Conservation (phyloP, 2,113 vertebrate species). For the Tetraodon nigroviridis region DNA sequence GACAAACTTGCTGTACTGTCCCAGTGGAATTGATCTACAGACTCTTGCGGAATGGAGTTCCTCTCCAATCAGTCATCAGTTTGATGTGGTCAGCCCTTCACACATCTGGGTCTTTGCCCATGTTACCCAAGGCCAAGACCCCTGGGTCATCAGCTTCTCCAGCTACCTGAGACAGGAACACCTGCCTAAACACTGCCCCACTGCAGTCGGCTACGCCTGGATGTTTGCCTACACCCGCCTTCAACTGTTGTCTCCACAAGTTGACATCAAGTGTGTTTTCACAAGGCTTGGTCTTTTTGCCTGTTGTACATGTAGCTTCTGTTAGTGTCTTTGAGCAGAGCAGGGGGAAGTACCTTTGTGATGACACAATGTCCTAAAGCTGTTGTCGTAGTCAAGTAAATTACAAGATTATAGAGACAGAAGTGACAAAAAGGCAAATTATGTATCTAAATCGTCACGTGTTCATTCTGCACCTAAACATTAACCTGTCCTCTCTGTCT, state of each 20-base stretch:
- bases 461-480: not conserved
- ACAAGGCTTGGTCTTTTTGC: not conserved
- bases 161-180: conserved; percentile 97
- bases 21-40: conserved; percentile 92
- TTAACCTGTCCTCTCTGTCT: not conserved
- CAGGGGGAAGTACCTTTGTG: not conserved
- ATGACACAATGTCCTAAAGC: not conserved
- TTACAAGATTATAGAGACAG: not conserved
- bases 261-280: conserved; percentile 92
- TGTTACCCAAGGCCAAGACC: conserved; percentile 95
- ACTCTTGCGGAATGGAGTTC: conserved; percentile 95
- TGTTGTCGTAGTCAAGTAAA: not conserved
- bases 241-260: conserved; percentile 92
- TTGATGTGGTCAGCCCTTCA: conserved; percentile 96
- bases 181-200: conserved; percentile 92
- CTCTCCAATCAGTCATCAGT: conserved; percentile 97
- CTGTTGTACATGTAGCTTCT: not conserved
- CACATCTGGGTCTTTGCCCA: conserved; percentile 99
- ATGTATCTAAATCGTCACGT: not conserved
- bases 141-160: conserved; percentile 98
- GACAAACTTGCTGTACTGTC: conserved; percentile 94
- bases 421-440: not conserved
- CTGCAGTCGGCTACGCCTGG: conserved; percentile 96
- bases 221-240: conserved; percentile 94
- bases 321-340: not conserved